Base-by-base conservation (phyloP, 2,888 invertebrate species). In the Ellobium chinense region DNA sequence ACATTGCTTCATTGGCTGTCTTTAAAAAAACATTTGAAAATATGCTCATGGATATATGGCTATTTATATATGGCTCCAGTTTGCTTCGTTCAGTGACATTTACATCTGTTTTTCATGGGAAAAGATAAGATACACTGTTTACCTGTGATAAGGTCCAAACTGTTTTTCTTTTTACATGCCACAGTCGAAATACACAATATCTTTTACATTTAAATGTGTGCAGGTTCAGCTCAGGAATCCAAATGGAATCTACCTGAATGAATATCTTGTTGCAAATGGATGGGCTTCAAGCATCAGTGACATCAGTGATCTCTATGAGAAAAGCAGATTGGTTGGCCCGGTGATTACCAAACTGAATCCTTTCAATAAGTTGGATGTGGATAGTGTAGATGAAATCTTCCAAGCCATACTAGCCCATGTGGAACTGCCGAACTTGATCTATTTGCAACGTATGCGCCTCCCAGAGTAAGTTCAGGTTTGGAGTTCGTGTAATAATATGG, bases 381-480 rank as follows among this genome's bases (percentile, higher is more conserved):
- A 73, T 12, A 65, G 62, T 0, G 34, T 70, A 0, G 79, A 83
- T 18, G 84, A 85, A 29, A 80, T 70, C 9, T 82, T 88, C 31
- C 80, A 82, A 62, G 90, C 88, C 1, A 39, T 85, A 2, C 81
- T 89, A 36, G 88, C 89, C 14, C 88, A 90, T 82, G 83, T 90
- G 24, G 91, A 91, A 68, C 78, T 88, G 21, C 90, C 90, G 21
- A 85, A 90, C 82, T 73, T 89, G 70, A 88, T 90, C 81, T 86
- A 89, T 82, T n/a, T 78, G 56, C 73, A 60, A 34, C 39, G 46
- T 0, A n/a, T 36, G 12, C n/a, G 34, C 2, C 9, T 36, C 7
- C 0, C n/a, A 18, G 72, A 81, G 77, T 77, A 69, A 63, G 72
- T 70, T 21, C 1, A 12, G 21, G n/a, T 72, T 24, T 9, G 56